phyloP scores from a whole-genome alignment of 2,797 vertebrate genomes.

The Trichosurus vulpecula region DNA sequence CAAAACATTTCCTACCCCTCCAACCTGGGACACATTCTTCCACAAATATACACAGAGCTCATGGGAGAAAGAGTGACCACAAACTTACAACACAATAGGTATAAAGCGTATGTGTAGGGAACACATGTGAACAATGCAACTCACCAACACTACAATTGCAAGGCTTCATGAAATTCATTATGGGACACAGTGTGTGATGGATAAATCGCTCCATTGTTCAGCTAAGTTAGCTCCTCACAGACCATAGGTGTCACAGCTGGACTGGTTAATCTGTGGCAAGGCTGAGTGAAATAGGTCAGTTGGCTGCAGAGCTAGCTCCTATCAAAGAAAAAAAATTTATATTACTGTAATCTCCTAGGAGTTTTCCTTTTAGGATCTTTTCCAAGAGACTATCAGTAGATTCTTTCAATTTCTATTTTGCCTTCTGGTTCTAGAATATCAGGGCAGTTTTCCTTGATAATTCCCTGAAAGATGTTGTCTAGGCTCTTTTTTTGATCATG shows the following conservation, averaged over 20 bases:
- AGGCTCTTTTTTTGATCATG: too few relatives aligned
- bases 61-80: neutral
- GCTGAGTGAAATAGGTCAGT: neutral
- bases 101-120: neutral
- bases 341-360: neutral
- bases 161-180: neutral
- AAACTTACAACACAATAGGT: neutral
- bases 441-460: too few relatives aligned
- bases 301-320: too few relatives aligned
- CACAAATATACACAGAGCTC: neutral
- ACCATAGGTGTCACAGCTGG: neutral
- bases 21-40: neutral
- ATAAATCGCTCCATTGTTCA: neutral
- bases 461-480: too few relatives aligned
- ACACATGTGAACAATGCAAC: neutral
- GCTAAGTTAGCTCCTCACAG: neutral
- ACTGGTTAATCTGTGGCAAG: neutral
- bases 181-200: neutral
- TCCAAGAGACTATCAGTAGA: too few relatives aligned
- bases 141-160: neutral
- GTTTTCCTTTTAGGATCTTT: too few relatives aligned
- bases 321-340: neutral
- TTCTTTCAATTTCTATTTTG: too few relatives aligned
- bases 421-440: too few relatives aligned
- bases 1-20: neutral